Evolutionary conservation across 2,797 vertebrate species (phyloP).

Genomic region (Sebastes kiyomatsui): DNA sequence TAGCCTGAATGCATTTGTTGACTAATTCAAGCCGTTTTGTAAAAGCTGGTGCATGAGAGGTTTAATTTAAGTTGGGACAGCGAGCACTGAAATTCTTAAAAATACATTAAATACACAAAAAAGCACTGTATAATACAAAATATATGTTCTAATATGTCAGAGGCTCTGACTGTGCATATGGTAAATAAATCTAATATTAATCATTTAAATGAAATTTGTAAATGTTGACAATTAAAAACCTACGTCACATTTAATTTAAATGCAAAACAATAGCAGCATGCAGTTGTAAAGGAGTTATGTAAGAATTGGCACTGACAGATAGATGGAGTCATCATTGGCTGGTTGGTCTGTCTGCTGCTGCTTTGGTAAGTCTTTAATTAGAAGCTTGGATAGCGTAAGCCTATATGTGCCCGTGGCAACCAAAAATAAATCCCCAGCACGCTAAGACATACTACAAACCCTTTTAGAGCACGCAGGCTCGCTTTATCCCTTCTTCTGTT

Average conservation of each 20-base stretch:
- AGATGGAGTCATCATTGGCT: constrained; percentile 16
- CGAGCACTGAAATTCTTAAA: neutral
- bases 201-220: neutral
- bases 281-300: constrained; percentile 13
- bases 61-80: neutral
- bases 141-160: neutral
- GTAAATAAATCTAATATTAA: neutral
- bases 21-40: neutral
- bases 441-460: constrained; percentile 21
- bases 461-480: neutral
- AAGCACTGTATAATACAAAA: neutral
- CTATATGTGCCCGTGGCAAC: constrained; percentile 27
- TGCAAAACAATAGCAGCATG: neutral
- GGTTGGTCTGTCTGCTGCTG: constrained; percentile 26
- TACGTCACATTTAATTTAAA: neutral
- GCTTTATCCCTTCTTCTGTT: neutral
- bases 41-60: too few species aligned
- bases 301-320: constrained; percentile 20
- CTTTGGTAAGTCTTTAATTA: constrained; percentile 52
- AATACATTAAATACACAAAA: neutral
- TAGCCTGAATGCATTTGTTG: neutral
- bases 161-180: neutral
- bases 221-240: neutral
- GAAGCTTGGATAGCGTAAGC: constrained; percentile 41
- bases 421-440: constrained; percentile 43